Percentiles rank a stretch among this genome's conserved stretches.
Conservation (phyloP, 2,797 vertebrate species). For the Thunnus albacares region DNA sequence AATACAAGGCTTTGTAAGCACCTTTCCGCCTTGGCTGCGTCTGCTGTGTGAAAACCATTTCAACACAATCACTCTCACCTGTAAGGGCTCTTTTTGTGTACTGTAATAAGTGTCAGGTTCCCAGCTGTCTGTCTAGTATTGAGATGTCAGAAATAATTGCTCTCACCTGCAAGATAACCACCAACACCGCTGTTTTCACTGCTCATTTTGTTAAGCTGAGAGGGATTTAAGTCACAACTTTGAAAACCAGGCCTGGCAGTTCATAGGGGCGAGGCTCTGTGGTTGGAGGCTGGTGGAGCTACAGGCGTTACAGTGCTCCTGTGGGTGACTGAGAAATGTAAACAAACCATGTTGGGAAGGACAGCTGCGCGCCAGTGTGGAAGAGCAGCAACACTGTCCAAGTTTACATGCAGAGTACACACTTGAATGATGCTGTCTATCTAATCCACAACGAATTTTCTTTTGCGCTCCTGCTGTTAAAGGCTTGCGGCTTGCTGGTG, state of each 20-base stretch:
- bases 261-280: constrained; percentile 76
- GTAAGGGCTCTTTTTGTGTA: constrained; percentile 39
- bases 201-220: constrained; percentile 72
- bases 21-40: constrained; percentile 30
- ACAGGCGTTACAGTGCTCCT: constrained; percentile 76
- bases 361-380: constrained; percentile 65
- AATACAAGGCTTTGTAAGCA: constrained; percentile 37
- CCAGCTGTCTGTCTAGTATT: constrained; percentile 56
- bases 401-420: constrained; percentile 35
- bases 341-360: constrained; percentile 79
- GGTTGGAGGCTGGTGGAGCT: constrained; percentile 71
- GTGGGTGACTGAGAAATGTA: constrained; percentile 84
- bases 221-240: constrained; percentile 77
- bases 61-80: constrained; percentile 64
- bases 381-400: constrained; percentile 46
- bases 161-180: constrained; percentile 80
- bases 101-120: constrained; percentile 64
- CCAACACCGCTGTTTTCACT: constrained; percentile 73
- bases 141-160: constrained; percentile 76
- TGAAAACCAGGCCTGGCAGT: constrained; percentile 67
- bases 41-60: constrained; percentile 48
- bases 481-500: constrained; percentile 20
- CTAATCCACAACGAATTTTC: constrained; percentile 24
- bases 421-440: constrained; percentile 33
- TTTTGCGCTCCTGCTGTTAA: constrained; percentile 31